Evolutionary conservation across 2,888 invertebrate species (phyloP), one percentile per base, ranked within the genome.

Genomic region (Pardosa pseudoannulata): DNA sequence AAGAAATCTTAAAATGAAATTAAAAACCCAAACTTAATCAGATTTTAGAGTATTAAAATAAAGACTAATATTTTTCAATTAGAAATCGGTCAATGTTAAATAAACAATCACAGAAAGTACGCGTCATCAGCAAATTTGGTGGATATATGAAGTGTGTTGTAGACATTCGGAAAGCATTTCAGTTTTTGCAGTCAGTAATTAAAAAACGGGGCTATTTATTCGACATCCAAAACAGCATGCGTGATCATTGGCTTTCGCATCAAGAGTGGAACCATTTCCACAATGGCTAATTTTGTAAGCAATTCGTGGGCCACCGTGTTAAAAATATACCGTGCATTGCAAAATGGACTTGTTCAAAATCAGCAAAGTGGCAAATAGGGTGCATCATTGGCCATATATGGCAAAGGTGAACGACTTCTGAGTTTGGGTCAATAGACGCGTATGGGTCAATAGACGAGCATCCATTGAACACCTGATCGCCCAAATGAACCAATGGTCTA

Each of bases 91-190:
- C n/a, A n/a, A n/a, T 5, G 76, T 67, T 19, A 76, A 76, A 76
- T 67, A 65, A 76, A 65, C 76, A 76, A 76, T 76, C 65, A 76
- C 76, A 76, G 76, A 76, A 76, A 65, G 64, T 50, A 67, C 31
- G 76, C 65, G 76, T 41, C 76, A 76, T 28, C 76, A 65, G 62
- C 41, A 1, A 46, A 29, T 28, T 41, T 65, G 3, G 19, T 27
- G 50, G 32, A 29, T 50, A 65, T 76, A 76, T 41, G 41, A 65
- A 76, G 46, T 3, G 32, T 23, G 70, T 72, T 31, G 19, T 39
- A 71, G 41, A 7, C 36, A 28, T 0, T 62, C 13, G 13, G 64
- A 74, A 74, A 64, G 19, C 64, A 74, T 62, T 64, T 11, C 39
- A 62, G 64, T n/a, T 13, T 36, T 50, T 64, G 27, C 13, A 13